Conservation (phyloP, 2,797 vertebrate species). For the Premnoplex brunnescens region DNA sequence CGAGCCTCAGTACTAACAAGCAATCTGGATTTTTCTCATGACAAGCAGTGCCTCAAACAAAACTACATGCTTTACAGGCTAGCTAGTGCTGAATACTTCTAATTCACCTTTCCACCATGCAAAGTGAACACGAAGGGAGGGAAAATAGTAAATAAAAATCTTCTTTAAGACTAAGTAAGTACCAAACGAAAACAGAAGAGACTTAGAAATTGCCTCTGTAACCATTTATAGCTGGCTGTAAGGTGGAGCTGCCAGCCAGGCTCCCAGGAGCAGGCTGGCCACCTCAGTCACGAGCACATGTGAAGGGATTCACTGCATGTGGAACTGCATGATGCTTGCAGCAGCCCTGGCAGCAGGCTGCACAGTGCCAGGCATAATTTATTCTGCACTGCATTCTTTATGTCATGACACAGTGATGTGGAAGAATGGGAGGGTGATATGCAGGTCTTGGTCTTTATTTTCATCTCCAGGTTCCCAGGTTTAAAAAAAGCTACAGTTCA, state of each 20-base stretch:
- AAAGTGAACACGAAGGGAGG: neutral
- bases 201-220: neutral
- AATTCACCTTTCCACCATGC: neutral
- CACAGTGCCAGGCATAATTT: neutral
- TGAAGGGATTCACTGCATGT: rapidly evolving
- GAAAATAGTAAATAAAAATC: neutral
- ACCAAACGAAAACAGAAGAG: neutral
- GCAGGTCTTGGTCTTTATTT: neutral
- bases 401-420: neutral
- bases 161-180: neutral
- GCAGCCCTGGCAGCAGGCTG: neutral
- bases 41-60: neutral
- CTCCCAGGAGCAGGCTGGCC: neutral
- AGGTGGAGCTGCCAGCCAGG: neutral
- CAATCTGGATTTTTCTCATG: neutral
- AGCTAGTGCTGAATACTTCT: neutral
- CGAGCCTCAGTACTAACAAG: neutral
- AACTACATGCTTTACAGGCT: neutral
- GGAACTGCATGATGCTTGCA: neutral
- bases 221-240: neutral
- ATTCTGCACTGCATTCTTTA: rapidly evolving
- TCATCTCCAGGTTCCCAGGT: neutral
- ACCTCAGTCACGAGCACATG: neutral
- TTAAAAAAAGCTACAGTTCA: neutral
- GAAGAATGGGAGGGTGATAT: neutral